Evolutionary conservation across 2,797 vertebrate species (phyloP), one percentile per base, ranked within the genome.

Genomic region (Myiotriccus ornatus): DNA sequence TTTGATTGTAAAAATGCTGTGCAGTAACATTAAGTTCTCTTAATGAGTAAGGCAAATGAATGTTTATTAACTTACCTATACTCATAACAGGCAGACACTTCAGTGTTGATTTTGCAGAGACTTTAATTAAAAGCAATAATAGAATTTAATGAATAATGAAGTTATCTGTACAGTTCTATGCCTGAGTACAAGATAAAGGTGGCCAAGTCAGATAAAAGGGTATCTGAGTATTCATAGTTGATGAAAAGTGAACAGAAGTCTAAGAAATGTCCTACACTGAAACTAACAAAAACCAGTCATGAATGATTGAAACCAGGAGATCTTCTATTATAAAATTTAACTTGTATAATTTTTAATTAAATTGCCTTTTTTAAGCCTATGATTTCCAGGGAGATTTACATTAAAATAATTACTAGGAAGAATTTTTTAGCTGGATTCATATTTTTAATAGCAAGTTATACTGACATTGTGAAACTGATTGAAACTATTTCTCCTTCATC

Each of bases 1-100:
- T 44, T 35, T 79, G 35, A 55, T 49, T 20, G 23, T 70, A 73
- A 52, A 69, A 91, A 41, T 21, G 20, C 9, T 76, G 17, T 65
- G 44, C 35, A 64, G 65, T n/a, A 90, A 67, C 47, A 28, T 56
- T 30, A 70, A 30, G 22, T 59, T 89, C 9, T 77, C 50, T 89
- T 67, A 88, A 92, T 70, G 52, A 95, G 57, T 11, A 81, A 73
- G 32, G 50, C 44, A 90, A 91, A 90, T 27, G 20, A 81, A 34
- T 34, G 24, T 84, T 92, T 90, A 84, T 87, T 87, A 94, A 84
- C 19, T 94, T 76, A 81, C 44, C 24, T 82, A 57, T 70, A 86
- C 91, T 80, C 56, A 19, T 71, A 92, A 81, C 7, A 81, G 34
- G 23, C 35, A 86, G 46, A 60, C 23, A 56, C 23, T 82, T 81